Evolutionary conservation across 2,113 vertebrate genomes (phyloP), one percentile per base, ranked within the genome.

Genomic region (Emydocephalus ijimae): DNA sequence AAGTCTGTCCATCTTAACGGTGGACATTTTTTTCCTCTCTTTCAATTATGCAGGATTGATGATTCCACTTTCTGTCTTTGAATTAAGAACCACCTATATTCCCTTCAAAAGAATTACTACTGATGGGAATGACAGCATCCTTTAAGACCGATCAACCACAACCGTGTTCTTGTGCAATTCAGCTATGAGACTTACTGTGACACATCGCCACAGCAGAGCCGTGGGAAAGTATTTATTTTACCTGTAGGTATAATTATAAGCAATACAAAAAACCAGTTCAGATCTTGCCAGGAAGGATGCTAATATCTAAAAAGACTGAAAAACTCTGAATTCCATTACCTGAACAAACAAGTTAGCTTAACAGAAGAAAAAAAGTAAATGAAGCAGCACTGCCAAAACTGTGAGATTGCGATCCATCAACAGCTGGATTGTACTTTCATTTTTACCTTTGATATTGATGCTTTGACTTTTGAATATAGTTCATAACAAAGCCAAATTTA

Each of bases 161-260:
- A 91, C 90, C 94, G 96, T 94, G 96, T 95, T 50, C 96, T 96
- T 95, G 95, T 96, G 96, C 96, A 94, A 97, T 95, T 96, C 92
- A 52, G 91, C 90, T 92, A 93, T 91, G 95, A 90, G 85, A 97
- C 90, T 95, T 96, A 93, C 95, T 95, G 95, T 85, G 94, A 95
- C 93, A 92, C 69, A 95, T 64, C 95, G 94, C 94, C 93, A 88
- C 93, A 93, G 94, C 2, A n/a, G 96, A 96, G 96, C 96, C 96
- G 96, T 97, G 97, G 97, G 97, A 97, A 97, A 97, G 97, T 97
- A 97, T 97, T 96, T 96, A 92, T 96, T 97, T 97, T 97, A 97
- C 97, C 95, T 97, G 96, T 96, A 97, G 96, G 95, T 97, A 96
- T 97, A 97, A 97, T 97, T 97, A 97, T 93, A 90, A 96, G 96